A percentile compares a stretch with the other conserved stretches of the same genome.
Conservation (phyloP, 1,140 invertebrate genomes). For the Amyelois transitella region DNA sequence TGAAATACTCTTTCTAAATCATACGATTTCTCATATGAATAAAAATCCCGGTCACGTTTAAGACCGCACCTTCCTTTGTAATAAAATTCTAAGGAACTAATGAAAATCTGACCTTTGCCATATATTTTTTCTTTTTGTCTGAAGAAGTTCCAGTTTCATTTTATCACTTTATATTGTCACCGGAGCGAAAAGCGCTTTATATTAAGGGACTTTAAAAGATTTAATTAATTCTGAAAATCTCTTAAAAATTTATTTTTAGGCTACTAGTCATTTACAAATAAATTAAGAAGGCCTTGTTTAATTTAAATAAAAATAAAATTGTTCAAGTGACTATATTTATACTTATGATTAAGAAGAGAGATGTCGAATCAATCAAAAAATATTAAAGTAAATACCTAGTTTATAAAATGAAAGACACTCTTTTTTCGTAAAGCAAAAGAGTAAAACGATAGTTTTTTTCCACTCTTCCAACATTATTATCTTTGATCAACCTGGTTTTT, state of each 20-base stretch:
- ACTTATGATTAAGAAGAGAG: too few species aligned
- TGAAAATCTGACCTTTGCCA: slow-evolving; percentile 2
- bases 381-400: too few species aligned
- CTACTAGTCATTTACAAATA: too few species aligned
- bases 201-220: not conserved
- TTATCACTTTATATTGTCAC: not conserved
- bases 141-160: not conserved
- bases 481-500: too few species aligned
- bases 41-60: not conserved
- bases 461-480: too few species aligned
- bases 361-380: too few species aligned
- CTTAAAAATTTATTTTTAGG: not conserved
- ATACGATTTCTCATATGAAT: not conserved
- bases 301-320: too few species aligned
- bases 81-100: slow-evolving; percentile 2
- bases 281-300: too few species aligned
- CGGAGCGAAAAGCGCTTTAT: not conserved
- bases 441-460: too few species aligned
- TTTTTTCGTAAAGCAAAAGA: too few species aligned
- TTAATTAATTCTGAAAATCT: not conserved
- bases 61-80: slow-evolving; percentile 1
- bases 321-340: too few species aligned
- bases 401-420: too few species aligned
- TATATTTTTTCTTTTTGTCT: slow-evolving; percentile 1
- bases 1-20: not conserved